These are phyloP conservation scores for Haplochromis burtoni DNA, from an alignment of 2,113 vertebrate genomes.

Conservation along the genomic window DNA sequence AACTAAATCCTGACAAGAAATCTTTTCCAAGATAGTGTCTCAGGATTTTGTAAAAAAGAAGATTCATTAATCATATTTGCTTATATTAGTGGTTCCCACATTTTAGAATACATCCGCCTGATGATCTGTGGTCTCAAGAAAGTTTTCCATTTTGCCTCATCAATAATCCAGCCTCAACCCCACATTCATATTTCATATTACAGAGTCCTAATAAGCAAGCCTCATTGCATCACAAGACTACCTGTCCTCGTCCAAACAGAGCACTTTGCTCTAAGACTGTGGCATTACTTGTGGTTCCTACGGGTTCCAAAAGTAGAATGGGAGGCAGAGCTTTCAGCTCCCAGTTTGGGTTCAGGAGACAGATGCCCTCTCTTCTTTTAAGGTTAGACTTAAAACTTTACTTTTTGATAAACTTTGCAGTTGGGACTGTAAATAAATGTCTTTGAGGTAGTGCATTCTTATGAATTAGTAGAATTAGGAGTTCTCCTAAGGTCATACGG, in stretches of 20 bases:
- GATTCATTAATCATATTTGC: background rate
- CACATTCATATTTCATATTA: background rate
- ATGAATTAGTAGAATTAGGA: background rate
- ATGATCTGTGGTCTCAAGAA: background rate
- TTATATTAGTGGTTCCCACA: background rate
- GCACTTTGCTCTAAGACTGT: background rate
- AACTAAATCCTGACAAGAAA: background rate
- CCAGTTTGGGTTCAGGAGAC: background rate
- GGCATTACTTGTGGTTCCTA: background rate
- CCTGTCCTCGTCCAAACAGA: background rate
- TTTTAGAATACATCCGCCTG: background rate
- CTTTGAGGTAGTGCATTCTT: background rate
- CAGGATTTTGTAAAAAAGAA: background rate
- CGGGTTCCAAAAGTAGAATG: background rate
- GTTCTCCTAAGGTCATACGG: background rate
- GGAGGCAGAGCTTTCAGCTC: background rate
- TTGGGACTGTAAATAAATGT: background rate
- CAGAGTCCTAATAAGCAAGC: background rate
- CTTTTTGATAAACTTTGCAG: background rate
- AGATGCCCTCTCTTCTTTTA: background rate
- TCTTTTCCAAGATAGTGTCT: background rate
- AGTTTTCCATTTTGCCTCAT: background rate
- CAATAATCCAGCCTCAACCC: background rate
- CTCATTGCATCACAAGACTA: background rate
- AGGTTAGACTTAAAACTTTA: background rate